phyloP scores from a whole-genome alignment of 2,888 invertebrate species.

The Chrysolina haemoptera region DNA sequence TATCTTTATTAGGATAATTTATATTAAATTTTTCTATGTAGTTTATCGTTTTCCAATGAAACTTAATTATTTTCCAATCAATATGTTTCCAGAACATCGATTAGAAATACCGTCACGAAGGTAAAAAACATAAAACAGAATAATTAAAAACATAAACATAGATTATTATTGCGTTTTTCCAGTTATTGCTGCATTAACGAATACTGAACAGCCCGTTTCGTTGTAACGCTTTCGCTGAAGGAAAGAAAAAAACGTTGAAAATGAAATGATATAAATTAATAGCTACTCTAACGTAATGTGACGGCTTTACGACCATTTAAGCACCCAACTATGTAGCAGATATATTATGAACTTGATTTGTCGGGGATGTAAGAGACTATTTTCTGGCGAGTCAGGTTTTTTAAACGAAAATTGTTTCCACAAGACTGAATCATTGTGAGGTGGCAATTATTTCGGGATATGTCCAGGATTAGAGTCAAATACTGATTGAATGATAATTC shows the following conservation, averaged over 20 bases:
- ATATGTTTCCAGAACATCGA: background rate
- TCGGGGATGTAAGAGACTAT: slow-evolving; percentile 19
- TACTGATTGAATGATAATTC: too few relatives aligned
- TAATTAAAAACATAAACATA: slow-evolving; percentile 13
- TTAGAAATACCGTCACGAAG: slow-evolving; percentile 6
- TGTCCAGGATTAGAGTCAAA: too few relatives aligned
- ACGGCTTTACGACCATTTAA: slow-evolving; percentile 29
- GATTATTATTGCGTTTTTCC: slow-evolving; percentile 10
- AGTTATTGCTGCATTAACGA: slow-evolving; percentile 13
- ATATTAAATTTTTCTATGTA: too few relatives aligned
- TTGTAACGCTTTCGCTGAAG: background rate
- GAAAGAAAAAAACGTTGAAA: slow-evolving; percentile 23
- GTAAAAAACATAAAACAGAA: slow-evolving; percentile 13
- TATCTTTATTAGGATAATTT: too few relatives aligned
- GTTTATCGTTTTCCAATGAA: background rate
- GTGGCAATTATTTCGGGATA: too few relatives aligned
- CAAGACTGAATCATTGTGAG: background rate
- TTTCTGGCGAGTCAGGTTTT: slow-evolving; percentile 13
- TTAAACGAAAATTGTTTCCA: slow-evolving; percentile 10
- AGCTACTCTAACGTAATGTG: slow-evolving; percentile 29
- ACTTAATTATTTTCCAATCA: background rate
- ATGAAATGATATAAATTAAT: slow-evolving; percentile 29
- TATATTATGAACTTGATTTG: slow-evolving; percentile 29
- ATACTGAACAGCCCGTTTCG: slow-evolving; percentile 8
- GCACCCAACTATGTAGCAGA: slow-evolving; percentile 26